Conservation (phyloP, 2,113 vertebrate genomes). For the Gopherus evgoodei region DNA sequence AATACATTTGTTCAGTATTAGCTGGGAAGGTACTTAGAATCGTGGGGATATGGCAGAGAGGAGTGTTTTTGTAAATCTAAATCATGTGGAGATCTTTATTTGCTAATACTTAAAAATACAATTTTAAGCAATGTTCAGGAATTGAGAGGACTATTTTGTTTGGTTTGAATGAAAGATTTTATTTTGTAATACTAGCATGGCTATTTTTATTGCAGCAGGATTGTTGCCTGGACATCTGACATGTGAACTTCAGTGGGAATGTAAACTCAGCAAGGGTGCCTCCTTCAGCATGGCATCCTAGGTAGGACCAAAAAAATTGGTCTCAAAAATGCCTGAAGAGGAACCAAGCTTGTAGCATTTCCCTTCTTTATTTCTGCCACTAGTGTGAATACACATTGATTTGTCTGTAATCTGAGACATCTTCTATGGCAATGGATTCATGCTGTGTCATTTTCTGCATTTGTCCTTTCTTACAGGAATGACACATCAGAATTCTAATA, state of each 20-base stretch:
- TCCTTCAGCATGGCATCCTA: background rate
- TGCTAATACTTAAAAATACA: no score
- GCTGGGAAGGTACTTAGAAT: background rate
- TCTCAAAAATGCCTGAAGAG: background rate
- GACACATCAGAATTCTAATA: fast-evolving
- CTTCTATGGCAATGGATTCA: background rate
- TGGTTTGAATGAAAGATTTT: background rate
- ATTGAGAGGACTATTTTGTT: background rate
- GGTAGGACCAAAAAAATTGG: slow-evolving; percentile 21
- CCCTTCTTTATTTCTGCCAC: background rate
- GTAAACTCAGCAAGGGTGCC: background rate
- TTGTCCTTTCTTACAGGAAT: background rate
- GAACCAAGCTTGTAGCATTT: background rate
- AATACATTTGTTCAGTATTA: background rate
- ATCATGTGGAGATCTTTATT: background rate
- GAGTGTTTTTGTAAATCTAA: background rate
- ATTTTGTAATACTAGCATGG: background rate
- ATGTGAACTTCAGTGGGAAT: background rate
- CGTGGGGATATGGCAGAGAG: background rate
- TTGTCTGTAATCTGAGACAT: background rate
- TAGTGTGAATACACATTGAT: slow-evolving; percentile 34
- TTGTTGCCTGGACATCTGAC: background rate
- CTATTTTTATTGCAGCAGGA: background rate
- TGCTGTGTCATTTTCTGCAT: background rate
- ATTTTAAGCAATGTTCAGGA: background rate